Conservation (phyloP, 2,797 vertebrate genomes). For the Enteromius trimaculatus region DNA sequence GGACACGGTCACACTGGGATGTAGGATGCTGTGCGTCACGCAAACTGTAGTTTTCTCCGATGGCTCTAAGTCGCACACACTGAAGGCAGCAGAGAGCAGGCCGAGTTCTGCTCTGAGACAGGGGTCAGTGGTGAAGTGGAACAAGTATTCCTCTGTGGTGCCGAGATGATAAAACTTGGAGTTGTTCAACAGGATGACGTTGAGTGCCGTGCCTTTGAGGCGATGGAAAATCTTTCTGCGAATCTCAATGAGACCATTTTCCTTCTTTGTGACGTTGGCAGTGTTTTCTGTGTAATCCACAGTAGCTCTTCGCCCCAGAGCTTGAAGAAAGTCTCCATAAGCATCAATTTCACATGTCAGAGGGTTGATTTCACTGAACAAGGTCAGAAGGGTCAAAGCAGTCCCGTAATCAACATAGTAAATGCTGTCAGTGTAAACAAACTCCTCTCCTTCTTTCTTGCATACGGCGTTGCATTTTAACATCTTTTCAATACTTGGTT, state of each 20-base stretch:
- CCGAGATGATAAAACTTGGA: constrained; percentile 95
- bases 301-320: constrained; percentile 84
- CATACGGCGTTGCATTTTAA: constrained; percentile 76
- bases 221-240: constrained; percentile 83
- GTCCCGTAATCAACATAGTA: constrained; percentile 86
- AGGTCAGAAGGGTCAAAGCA: constrained; percentile 72
- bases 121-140: constrained; percentile 81
- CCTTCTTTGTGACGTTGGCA: constrained; percentile 75
- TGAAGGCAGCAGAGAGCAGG: constrained; percentile 81
- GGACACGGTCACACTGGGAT: constrained; percentile 73
- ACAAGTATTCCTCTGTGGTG: constrained; percentile 88
- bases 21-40: constrained; percentile 83
- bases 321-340: constrained; percentile 95
- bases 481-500: constrained; percentile 86
- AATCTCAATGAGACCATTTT: constrained; percentile 70
- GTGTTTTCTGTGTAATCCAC: constrained; percentile 79
- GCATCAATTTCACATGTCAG: constrained; percentile 92
- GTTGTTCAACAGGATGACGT: constrained; percentile 87
- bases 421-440: constrained; percentile 94
- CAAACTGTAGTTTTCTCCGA: constrained; percentile 64
- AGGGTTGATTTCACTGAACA: constrained; percentile 79
- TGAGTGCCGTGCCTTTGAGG: constrained; percentile 83
- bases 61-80: constrained; percentile 60
- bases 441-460: constrained; percentile 62
- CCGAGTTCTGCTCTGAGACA: constrained; percentile 81